Conservation (phyloP, 2,797 vertebrate genomes). For the Lerista edwardsae region DNA sequence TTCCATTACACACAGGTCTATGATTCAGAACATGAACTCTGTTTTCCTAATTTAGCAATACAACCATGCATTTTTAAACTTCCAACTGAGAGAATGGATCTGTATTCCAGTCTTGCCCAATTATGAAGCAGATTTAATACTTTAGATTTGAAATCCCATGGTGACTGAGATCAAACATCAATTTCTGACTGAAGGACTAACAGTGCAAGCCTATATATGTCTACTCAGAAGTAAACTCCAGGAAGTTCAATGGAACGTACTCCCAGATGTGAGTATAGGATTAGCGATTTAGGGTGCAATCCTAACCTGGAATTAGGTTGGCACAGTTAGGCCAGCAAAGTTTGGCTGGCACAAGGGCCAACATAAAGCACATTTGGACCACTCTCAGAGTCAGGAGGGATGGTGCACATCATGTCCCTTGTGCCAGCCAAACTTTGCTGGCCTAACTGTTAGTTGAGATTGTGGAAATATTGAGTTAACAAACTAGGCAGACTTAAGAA, state of each 20-base stretch:
- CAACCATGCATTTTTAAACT: neutral
- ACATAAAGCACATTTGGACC: too few relatives aligned
- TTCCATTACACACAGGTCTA: slow-evolving; percentile 31
- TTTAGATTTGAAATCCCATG: neutral
- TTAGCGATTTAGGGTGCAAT: neutral
- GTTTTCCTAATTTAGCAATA: slow-evolving; percentile 27
- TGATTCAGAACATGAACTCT: slow-evolving; percentile 42
- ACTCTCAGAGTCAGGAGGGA: too few relatives aligned
- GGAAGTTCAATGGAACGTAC: too few relatives aligned
- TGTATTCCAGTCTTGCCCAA: neutral
- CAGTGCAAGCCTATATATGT: too few relatives aligned
- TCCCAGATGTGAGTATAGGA: neutral
- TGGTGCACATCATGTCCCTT: too few relatives aligned
- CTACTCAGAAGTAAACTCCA: too few relatives aligned
- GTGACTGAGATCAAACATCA: neutral
- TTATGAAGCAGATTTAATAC: neutral
- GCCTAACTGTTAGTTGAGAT: too few relatives aligned
- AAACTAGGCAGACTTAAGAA: neutral
- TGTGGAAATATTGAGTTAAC: neutral
- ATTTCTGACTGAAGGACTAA: neutral
- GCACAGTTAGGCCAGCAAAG: too few relatives aligned
- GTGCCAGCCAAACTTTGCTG: too few relatives aligned
- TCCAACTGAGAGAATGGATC: neutral
- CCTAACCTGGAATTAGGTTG: too few relatives aligned
- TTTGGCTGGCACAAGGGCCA: too few relatives aligned